These are phyloP conservation scores for Drosophila anomalata DNA, from an alignment of 2,888 invertebrate species.

Conservation along the genomic window DNA sequence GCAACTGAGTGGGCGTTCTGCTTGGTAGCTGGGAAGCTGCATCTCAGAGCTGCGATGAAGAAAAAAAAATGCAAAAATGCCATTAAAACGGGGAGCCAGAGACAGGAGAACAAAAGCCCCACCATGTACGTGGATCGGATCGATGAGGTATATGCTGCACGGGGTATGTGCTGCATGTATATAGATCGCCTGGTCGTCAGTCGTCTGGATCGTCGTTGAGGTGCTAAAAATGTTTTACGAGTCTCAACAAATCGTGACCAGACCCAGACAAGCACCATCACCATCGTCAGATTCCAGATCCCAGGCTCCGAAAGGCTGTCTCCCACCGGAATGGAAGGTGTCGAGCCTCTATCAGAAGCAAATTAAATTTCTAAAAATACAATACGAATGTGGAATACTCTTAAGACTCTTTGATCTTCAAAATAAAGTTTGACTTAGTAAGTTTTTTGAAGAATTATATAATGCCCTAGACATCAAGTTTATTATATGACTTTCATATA, in stretches of 20 bases:
- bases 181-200: constrained; percentile 50
- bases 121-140: constrained; percentile 39
- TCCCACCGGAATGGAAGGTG: constrained; percentile 59
- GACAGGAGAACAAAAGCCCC: constrained; percentile 37
- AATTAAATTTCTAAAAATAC: not conserved
- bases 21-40: constrained; percentile 58
- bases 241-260: constrained; percentile 81
- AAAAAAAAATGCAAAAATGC: constrained; percentile 60
- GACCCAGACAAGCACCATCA: constrained; percentile 49
- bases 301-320: constrained; percentile 17
- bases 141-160: not conserved
- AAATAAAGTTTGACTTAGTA: no score
- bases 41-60: not conserved
- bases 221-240: constrained; percentile 82
- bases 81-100: constrained; percentile 54
- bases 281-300: constrained; percentile 12
- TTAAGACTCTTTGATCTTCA: not conserved
- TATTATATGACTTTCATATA: not conserved
- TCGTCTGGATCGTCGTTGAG: constrained; percentile 56
- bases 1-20: constrained; percentile 68
- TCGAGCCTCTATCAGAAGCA: constrained; percentile 64
- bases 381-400: constrained; percentile 2
- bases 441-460: no score
- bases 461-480: not conserved
- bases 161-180: constrained; percentile 30